Base-by-base conservation (phyloP, 2,113 vertebrate species). In the Phycodurus eques region DNA sequence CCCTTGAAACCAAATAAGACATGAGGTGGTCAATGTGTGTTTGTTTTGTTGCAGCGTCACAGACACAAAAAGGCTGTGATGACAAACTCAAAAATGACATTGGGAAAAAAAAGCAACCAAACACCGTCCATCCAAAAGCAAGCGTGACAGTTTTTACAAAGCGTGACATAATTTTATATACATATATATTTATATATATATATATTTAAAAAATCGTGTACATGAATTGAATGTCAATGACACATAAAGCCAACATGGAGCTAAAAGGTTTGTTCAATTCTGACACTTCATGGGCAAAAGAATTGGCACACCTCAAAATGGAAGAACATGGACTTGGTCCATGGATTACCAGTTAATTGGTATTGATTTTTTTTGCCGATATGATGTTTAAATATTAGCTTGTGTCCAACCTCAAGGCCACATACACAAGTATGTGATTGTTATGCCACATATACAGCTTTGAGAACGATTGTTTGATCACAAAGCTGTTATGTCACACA, bases 1-100 rank as follows among this genome's bases (percentile, higher is more conserved):
- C 88, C 89, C 86, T 77, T 79, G 87, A 89, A 92, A 92, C 88
- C 90, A 92, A 83, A 70, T 65, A 79, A 12, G 12, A 43, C 42
- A 60, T 87, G 86, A 86, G 68, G 85, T 84, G 83, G 71, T 72
- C 77, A 74, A 83, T 81, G 71, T 85, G 72, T 47, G 82, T 78
- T 73, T 74, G 69, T 27, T 42, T 47, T 44, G 63, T 22, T 60
- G 39, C 53, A 33, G 43, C n/a, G 20, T 22, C 63, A 46, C 63
- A 46, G 42, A 66, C 43, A 70, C 72, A 80, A 72, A 76, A 67
- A 76, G 67, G 71, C 80, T 71, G 71, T 72, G 80, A 88, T 86
- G 84, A 86, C 66, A 83, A 85, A 89, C 82, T 70, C 61, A 84
- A 81, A 73, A 85, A 85, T 88, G 87, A 79, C 68, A 68, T 83